These are phyloP conservation scores for Sericinus montela DNA, from an alignment of 2,888 invertebrate species.

Conservation along the genomic window DNA sequence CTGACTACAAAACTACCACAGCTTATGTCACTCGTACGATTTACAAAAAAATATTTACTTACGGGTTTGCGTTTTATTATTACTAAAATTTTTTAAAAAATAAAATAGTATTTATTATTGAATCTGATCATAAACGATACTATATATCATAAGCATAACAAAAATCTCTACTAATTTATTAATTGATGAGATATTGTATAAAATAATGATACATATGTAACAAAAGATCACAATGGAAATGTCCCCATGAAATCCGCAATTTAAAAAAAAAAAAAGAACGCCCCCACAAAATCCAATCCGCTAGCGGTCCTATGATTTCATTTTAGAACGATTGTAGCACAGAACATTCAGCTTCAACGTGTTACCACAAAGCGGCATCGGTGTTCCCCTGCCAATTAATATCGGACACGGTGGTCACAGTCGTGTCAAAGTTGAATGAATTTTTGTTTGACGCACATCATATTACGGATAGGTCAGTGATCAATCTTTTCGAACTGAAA, in stretches of 20 bases:
- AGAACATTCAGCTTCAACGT: conserved; percentile 1
- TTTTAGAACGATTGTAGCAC: background rate
- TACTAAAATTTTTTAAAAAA: too few species aligned
- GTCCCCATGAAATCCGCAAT: conserved; percentile 4
- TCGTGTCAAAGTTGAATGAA: conserved; percentile 59
- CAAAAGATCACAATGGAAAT: conserved; percentile 9
- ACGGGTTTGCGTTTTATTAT: too few species aligned
- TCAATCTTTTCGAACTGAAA: conserved; percentile 35
- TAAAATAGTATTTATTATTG: too few species aligned
- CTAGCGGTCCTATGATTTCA: background rate
- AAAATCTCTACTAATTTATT: too few species aligned
- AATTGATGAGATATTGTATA: too few species aligned
- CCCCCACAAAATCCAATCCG: conserved; percentile 1
- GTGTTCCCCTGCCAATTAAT: conserved; percentile 75
- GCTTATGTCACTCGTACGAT: too few species aligned
- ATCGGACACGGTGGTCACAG: conserved; percentile 71
- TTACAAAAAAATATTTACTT: too few species aligned
- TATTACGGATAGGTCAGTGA: conserved; percentile 38
- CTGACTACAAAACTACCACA: too few species aligned
- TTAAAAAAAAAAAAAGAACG: conserved; percentile 10
- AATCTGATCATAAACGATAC: too few species aligned
- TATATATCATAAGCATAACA: too few species aligned
- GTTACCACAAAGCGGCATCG: conserved; percentile 43
- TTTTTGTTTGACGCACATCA: conserved; percentile 40
- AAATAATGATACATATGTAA: background rate